Evolutionary conservation across 1,140 invertebrate genomes (phyloP).

Genomic region (Drosophila kepulauana): DNA sequence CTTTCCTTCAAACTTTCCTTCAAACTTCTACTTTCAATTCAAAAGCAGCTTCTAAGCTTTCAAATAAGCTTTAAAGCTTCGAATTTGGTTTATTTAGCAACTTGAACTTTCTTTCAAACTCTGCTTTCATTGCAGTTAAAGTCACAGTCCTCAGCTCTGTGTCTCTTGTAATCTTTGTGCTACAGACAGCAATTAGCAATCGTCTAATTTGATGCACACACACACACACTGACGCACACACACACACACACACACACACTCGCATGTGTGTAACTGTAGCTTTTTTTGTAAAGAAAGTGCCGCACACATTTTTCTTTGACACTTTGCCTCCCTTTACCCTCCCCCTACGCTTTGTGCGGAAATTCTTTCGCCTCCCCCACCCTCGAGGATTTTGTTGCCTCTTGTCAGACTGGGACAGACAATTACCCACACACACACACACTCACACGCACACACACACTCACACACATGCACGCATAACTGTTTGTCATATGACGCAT

Average conservation of each 20-base stretch:
- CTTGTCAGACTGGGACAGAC: constrained; percentile 46
- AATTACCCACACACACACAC: constrained; percentile 47
- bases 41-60: too few species aligned
- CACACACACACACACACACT: background rate
- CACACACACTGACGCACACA: constrained; percentile 24
- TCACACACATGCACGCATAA: constrained; percentile 3
- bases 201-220: constrained; percentile 65
- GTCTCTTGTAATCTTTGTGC: constrained; percentile 36
- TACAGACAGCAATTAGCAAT: constrained; percentile 66
- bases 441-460: constrained; percentile 24
- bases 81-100: too few species aligned
- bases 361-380: background rate
- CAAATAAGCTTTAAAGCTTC: too few species aligned
- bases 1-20: too few species aligned
- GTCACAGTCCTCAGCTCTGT: background rate
- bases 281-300: constrained; percentile 45
- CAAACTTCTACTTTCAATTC: too few species aligned
- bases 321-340: constrained; percentile 48
- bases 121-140: background rate
- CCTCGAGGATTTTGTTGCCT: constrained; percentile 23
- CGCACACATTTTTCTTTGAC: constrained; percentile 68
- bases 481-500: constrained; percentile 71
- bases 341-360: constrained; percentile 16
- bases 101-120: too few species aligned
- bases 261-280: constrained; percentile 51